Evolutionary conservation across 1,140 invertebrate species (phyloP).

Genomic region (Diabrotica undecimpunctata): DNA sequence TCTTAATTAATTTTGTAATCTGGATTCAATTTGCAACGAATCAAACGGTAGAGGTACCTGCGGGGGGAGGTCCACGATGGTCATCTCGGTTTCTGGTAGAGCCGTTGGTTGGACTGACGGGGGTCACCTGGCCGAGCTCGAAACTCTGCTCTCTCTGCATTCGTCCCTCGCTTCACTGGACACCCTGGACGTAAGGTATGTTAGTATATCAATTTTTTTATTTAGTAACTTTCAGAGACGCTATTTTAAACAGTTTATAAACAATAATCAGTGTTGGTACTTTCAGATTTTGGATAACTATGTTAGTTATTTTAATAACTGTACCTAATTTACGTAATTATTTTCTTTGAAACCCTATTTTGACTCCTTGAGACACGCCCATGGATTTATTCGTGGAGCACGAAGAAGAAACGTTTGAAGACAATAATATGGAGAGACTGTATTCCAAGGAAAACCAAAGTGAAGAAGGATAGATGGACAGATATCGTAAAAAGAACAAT

Average conservation of each 20-base stretch:
- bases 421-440: too few species aligned
- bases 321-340: neutral
- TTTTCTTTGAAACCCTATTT: too few species aligned
- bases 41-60: neutral
- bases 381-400: too few species aligned
- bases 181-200: conserved; percentile 19
- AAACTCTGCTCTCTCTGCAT: conserved; percentile 32
- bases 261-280: neutral
- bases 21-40: too few species aligned
- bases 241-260: neutral
- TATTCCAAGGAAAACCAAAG: too few species aligned
- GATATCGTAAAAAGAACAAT: too few species aligned
- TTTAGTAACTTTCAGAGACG: neutral
- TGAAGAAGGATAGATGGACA: too few species aligned
- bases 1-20: too few species aligned
- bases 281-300: neutral
- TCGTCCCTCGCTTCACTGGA: conserved; percentile 26
- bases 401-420: too few species aligned
- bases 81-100: conserved; percentile 18
- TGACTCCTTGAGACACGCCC: neutral
- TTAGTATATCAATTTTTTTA: neutral
- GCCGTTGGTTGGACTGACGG: conserved; percentile 25
- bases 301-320: neutral
- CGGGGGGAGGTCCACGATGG: conserved; percentile 21
- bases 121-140: conserved; percentile 29